Evolutionary conservation across 1,140 invertebrate species (phyloP).

Genomic region (Drosophila arizonae): DNA sequence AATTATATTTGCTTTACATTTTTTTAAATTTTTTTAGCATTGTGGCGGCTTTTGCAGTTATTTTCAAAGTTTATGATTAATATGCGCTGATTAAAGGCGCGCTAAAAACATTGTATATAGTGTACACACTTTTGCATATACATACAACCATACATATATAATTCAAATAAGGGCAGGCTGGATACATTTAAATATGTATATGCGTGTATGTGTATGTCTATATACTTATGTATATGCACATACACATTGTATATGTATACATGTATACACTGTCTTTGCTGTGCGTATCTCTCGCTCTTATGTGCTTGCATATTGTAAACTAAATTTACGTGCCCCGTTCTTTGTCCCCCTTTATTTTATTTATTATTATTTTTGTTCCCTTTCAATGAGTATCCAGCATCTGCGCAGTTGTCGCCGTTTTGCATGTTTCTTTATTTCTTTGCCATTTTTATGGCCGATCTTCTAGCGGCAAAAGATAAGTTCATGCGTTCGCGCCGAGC

Average conservation of each 20-base stretch:
- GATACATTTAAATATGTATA: slow-evolving; percentile 6
- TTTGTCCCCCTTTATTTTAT: slow-evolving; percentile 38
- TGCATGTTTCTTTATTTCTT: slow-evolving; percentile 60
- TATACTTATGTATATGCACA: slow-evolving; percentile 4
- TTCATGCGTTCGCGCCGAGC: slow-evolving; percentile 36
- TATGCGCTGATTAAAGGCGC: slow-evolving; percentile 68
- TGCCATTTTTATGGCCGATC: slow-evolving; percentile 65
- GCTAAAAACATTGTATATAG: slow-evolving; percentile 20
- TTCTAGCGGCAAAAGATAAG: slow-evolving; percentile 71
- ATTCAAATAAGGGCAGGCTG: slow-evolving; percentile 43
- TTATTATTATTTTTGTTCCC: slow-evolving; percentile 41
- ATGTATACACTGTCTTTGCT: background rate
- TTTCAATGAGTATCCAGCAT: slow-evolving; percentile 52
- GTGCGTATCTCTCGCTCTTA: slow-evolving; percentile 12
- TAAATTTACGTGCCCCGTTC: slow-evolving; percentile 66
- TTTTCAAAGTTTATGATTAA: slow-evolving; percentile 75
- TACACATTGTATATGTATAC: background rate
- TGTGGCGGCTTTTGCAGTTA: slow-evolving; percentile 45
- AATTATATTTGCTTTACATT: slow-evolving; percentile 65
- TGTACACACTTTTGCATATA: background rate
- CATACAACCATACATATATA: background rate
- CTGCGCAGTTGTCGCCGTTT: slow-evolving; percentile 74
- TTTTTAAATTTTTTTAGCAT: slow-evolving; percentile 43
- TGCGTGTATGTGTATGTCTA: too few relatives aligned
- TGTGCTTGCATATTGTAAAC: slow-evolving; percentile 60